phyloP scores from a whole-genome alignment of 2,113 vertebrate genomes.

The Trogon surrucura region DNA sequence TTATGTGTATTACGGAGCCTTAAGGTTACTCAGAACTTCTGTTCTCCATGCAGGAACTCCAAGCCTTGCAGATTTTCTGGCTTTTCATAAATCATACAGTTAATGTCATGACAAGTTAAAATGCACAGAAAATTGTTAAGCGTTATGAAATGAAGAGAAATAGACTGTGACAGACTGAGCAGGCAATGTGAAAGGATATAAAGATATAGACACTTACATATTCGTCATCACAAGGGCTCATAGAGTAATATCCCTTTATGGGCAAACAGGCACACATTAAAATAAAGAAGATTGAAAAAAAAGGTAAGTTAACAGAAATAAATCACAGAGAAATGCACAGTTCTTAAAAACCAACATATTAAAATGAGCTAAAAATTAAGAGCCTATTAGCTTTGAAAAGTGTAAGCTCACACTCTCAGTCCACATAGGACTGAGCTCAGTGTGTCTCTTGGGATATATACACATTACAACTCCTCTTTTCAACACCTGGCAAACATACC shows the following conservation, averaged over 20 bases:
- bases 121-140: not conserved
- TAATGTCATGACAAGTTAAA: constrained; percentile 2
- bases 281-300: constrained; percentile 70
- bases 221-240: constrained; percentile 91
- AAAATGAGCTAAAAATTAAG: not conserved
- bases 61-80: not conserved
- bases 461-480: not conserved
- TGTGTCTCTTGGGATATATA: not conserved
- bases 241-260: constrained; percentile 91
- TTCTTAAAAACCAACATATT: not conserved
- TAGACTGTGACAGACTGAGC: constrained; percentile 22
- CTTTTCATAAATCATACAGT: not conserved
- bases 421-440: not conserved
- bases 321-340: constrained; percentile 36
- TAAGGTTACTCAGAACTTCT: not conserved
- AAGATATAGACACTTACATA: constrained; percentile 90
- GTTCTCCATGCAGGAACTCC: constrained; percentile 24
- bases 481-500: not conserved
- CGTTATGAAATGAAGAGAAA: not conserved
- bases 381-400: not conserved
- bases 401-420: not conserved
- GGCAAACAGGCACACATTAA: constrained; percentile 78
- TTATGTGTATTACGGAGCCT: not conserved
- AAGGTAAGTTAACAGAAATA: constrained; percentile 58
- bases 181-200: constrained; percentile 69